Conservation (phyloP, 2,888 invertebrate species). For the Tachina fera region DNA sequence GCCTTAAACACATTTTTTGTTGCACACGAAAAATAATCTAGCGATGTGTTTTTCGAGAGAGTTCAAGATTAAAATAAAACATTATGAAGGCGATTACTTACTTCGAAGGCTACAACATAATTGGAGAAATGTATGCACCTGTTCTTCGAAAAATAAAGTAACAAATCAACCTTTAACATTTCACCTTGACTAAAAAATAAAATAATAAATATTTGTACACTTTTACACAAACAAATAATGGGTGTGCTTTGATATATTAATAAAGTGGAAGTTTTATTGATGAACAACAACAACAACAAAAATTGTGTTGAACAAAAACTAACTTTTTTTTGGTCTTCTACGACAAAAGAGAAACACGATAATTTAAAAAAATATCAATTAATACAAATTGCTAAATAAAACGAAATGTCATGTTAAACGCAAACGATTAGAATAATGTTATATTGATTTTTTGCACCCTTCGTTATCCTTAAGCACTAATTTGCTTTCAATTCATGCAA, state of each 20-base stretch:
- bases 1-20: no score
- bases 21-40: no score
- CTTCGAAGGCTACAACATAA: no score
- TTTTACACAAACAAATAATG: background rate
- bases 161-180: background rate
- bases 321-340: background rate
- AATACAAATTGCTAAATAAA: conserved; percentile 3
- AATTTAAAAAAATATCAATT: background rate
- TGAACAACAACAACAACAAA: background rate
- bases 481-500: no score
- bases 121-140: no score
- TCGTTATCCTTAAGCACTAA: no score
- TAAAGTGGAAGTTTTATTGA: conserved; percentile 37
- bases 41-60: no score
- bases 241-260: background rate
- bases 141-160: background rate
- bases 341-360: background rate
- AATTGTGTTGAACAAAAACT: background rate
- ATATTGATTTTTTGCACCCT: background rate
- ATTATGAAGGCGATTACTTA: no score
- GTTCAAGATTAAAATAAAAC: no score
- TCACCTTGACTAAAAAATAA: background rate
- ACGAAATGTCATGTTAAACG: background rate
- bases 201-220: conserved; percentile 7
- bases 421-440: background rate